Evolutionary conservation across 2,797 vertebrate genomes (phyloP), one percentile per base, ranked within the genome.

Genomic region (Petrocephalus schoutedeni): DNA sequence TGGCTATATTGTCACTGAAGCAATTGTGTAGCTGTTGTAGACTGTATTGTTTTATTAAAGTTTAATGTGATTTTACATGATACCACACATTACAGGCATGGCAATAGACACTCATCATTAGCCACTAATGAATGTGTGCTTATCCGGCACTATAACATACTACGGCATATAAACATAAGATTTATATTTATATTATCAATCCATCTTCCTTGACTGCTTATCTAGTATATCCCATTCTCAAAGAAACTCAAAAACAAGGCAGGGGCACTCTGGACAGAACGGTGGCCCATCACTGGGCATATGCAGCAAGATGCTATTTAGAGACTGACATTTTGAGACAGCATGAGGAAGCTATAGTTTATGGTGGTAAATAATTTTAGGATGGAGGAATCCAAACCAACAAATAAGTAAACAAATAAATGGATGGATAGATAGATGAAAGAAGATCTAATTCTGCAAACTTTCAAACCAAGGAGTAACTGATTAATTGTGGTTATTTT

Each of bases 401-500:
- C 32, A 77, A 74, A 6, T 10, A 41, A 28, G 19, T 19, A 77
- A 45, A 77, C 7, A 74, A 74, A 74, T 32, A 45, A 45, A 45
- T 16, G 41, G 19, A 41, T 32, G 45, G 36, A 41, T 41, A 1
- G 58, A 89, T 28, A 23, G 85, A 59, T 88, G 54, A 89, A 90
- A 90, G 87, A 84, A 77, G 54, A 92, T 89, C 89, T 89, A 32
- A 90, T 91, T 67, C 85, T 61, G 83, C 77, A 90, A 61, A 86
- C 90, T 89, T 86, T 84, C 89, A 71, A 61, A 91, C 89, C 90
- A 93, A 92, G 90, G 74, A 92, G 74, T 90, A 91, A 92, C 91
- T 93, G 91, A 94, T 93, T 92, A 92, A 92, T 93, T 91, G 86
- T 90, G 87, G 89, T 89, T 89, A 80, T 58, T 64, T 92, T 93